These are phyloP conservation scores for Acipenser transmontanus DNA, from an alignment of 2,797 vertebrate genomes.

Conservation along the genomic window DNA sequence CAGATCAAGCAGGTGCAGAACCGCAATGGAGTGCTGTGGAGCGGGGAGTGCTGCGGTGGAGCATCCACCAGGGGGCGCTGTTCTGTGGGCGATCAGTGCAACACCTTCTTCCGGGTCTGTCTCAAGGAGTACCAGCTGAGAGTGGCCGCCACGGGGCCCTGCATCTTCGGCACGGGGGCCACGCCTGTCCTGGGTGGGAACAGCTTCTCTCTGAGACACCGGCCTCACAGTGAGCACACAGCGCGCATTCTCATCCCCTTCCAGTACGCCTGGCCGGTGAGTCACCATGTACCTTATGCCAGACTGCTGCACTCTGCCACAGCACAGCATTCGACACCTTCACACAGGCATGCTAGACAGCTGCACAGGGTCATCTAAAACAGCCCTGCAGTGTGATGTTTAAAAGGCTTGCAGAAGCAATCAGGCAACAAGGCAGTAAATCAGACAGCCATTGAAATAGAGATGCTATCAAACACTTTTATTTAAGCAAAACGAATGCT, in stretches of 20 bases:
- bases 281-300: slow-evolving; percentile 29
- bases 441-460: too few relatives aligned
- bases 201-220: slow-evolving; percentile 47
- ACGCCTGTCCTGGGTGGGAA: slow-evolving; percentile 66
- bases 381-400: too few relatives aligned
- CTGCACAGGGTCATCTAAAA: too few relatives aligned
- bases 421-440: too few relatives aligned
- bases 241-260: slow-evolving; percentile 66
- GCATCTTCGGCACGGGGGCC: slow-evolving; percentile 58
- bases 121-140: slow-evolving; percentile 75
- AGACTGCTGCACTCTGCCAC: too few relatives aligned
- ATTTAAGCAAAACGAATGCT: too few relatives aligned
- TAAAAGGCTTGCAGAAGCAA: too few relatives aligned
- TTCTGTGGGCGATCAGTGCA: slow-evolving; percentile 57
- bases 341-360: too few relatives aligned
- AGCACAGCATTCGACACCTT: too few relatives aligned
- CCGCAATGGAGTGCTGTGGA: slow-evolving; percentile 53
- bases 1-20: slow-evolving; percentile 66
- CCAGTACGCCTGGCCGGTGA: slow-evolving; percentile 74
- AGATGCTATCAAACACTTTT: too few relatives aligned
- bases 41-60: slow-evolving; percentile 63
- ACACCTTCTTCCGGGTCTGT: slow-evolving; percentile 65
- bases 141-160: slow-evolving; percentile 51
- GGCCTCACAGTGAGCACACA: slow-evolving; percentile 34
- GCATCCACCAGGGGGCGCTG: slow-evolving; percentile 47